Evolutionary conservation across 1,140 invertebrate species (phyloP).

Genomic region (Ceratina australensis): DNA sequence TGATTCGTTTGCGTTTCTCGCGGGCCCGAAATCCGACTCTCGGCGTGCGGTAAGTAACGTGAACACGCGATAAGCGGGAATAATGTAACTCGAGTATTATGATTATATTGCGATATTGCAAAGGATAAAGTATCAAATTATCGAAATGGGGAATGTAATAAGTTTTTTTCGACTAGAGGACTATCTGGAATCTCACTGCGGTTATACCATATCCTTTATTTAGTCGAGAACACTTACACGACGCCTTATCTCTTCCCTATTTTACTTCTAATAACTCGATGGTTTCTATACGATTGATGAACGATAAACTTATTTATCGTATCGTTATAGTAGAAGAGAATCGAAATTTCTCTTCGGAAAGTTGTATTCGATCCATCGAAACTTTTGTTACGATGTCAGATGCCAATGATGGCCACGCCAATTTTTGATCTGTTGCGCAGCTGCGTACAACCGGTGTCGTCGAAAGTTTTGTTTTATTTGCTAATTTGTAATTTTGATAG

Average conservation of each 20-base stretch:
- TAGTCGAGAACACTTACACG: conserved; percentile 14
- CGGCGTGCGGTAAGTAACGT: too few relatives aligned
- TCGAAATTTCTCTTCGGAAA: background rate
- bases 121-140: too few relatives aligned
- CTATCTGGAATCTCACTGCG: background rate
- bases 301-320: conserved; percentile 4
- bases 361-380: background rate
- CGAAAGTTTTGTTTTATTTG: background rate
- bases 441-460: background rate
- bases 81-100: too few relatives aligned
- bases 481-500: background rate
- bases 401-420: conserved; percentile 12
- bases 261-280: too few relatives aligned
- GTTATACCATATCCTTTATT: background rate
- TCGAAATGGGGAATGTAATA: too few relatives aligned
- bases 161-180: too few relatives aligned
- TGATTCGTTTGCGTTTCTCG: too few relatives aligned
- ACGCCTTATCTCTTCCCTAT: too few relatives aligned
- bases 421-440: conserved; percentile 12
- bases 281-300: too few relatives aligned
- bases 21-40: too few relatives aligned
- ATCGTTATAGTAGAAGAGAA: background rate
- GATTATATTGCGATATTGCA: too few relatives aligned
- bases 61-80: too few relatives aligned
- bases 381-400: conserved; percentile 14